Percentiles rank a stretch among this genome's conserved stretches.
phyloP scores from a whole-genome alignment of 2,888 invertebrate genomes.

The Tipula vernalis region DNA sequence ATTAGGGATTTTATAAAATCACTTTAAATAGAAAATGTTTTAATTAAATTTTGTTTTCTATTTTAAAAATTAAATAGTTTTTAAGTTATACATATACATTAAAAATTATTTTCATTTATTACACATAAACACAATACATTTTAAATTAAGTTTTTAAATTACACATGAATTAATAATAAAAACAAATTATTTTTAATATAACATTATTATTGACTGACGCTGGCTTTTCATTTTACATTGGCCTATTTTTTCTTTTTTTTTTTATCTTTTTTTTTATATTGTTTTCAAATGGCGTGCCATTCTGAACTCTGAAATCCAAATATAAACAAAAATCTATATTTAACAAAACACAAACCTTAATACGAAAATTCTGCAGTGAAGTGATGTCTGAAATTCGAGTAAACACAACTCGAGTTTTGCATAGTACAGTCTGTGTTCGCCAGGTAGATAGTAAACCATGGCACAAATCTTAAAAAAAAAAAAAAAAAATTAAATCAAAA shows the following conservation, averaged over 20 bases:
- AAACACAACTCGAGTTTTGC: slow-evolving; percentile 18
- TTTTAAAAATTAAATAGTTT: not conserved
- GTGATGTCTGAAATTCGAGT: slow-evolving; percentile 19
- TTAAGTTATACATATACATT: not conserved
- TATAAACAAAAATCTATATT: not conserved
- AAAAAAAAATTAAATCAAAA: no score
- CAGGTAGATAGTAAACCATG: slow-evolving; percentile 18
- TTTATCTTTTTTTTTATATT: not conserved
- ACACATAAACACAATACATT: not conserved
- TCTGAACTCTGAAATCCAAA: not conserved
- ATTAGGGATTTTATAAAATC: not conserved
- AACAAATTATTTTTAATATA: not conserved
- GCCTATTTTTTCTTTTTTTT: not conserved
- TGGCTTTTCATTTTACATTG: not conserved
- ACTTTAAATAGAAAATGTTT: not conserved
- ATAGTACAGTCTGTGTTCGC: slow-evolving; percentile 17
- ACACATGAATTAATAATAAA: not conserved
- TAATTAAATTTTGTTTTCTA: not conserved
- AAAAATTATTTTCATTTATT: not conserved
- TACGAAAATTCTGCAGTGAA: slow-evolving; percentile 16
- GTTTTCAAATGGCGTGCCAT: not conserved
- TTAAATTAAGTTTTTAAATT: not conserved
- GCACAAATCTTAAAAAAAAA: slow-evolving; percentile 14
- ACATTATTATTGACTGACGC: not conserved
- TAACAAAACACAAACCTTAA: slow-evolving; percentile 11